phyloP scores from a whole-genome alignment of 2,888 invertebrate genomes.

The Troides helena region DNA sequence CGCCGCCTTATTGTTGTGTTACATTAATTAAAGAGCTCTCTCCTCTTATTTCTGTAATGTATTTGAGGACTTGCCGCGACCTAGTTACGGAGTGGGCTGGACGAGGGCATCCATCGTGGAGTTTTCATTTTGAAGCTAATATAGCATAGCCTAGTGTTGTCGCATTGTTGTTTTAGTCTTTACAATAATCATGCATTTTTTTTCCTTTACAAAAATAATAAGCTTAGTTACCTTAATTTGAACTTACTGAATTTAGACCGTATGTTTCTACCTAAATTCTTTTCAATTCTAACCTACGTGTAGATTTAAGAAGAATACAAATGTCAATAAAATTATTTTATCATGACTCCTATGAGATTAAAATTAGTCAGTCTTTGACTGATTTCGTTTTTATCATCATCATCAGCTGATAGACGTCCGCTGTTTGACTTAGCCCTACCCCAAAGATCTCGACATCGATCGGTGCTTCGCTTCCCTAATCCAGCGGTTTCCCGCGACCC shows the following conservation, averaged over 20 bases:
- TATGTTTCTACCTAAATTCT: background rate
- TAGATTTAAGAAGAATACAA: no score
- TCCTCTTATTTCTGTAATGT: conserved; percentile 57
- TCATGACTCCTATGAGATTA: no score
- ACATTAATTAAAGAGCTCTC: conserved; percentile 60
- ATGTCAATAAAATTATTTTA: no score
- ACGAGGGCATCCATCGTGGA: conserved; percentile 35
- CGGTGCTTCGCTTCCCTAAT: no score
- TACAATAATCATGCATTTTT: background rate
- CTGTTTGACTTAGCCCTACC: no score
- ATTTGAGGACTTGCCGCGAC: conserved; percentile 51
- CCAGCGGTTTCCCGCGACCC: no score
- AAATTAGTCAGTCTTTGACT: no score
- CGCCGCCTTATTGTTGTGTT: conserved; percentile 40
- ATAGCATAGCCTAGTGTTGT: conserved; percentile 35
- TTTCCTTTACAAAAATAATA: background rate
- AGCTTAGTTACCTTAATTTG: background rate
- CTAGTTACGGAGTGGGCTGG: conserved; percentile 43
- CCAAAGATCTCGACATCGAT: no score
- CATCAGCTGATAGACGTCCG: no score
- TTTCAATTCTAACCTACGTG: background rate
- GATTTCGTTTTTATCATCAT: no score
- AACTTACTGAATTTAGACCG: background rate
- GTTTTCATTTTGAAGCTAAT: conserved; percentile 41
- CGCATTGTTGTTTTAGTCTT: conserved; percentile 11